phyloP scores from a whole-genome alignment of 2,797 vertebrate genomes.

The Karalla daura region DNA sequence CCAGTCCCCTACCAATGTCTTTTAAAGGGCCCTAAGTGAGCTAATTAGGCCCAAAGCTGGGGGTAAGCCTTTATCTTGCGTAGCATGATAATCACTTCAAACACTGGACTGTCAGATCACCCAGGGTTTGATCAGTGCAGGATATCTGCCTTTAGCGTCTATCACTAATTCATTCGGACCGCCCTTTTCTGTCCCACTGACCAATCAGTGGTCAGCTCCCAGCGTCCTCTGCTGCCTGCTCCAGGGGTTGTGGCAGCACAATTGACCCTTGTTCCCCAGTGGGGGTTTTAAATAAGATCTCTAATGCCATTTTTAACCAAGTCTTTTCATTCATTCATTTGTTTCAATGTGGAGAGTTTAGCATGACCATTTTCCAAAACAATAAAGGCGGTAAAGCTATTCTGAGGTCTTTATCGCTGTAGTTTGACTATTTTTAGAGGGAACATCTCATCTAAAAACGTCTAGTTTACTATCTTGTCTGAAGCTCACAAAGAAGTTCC shows the following conservation, averaged over 20 bases:
- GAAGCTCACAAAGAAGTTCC: conserved; percentile 36
- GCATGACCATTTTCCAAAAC: conserved; percentile 45
- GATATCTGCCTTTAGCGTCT: conserved; percentile 82
- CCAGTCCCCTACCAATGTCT: conserved; percentile 70
- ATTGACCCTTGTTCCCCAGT: conserved; percentile 87
- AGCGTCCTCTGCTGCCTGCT: conserved; percentile 82
- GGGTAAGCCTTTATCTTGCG: conserved; percentile 84
- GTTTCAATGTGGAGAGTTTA: conserved; percentile 34
- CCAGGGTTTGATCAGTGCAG: conserved; percentile 87
- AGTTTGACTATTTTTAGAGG: conserved; percentile 45
- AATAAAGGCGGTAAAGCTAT: conserved; percentile 65
- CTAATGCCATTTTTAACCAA: conserved; percentile 76
- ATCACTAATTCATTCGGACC: conserved; percentile 82
- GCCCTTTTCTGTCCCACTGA: conserved; percentile 67
- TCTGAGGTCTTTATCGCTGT: conserved; percentile 53
- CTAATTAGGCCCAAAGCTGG: conserved; percentile 85
- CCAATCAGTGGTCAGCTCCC: conserved; percentile 76
- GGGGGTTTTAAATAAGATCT: conserved; percentile 82
- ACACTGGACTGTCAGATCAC: conserved; percentile 86
- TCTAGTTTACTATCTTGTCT: conserved; percentile 22
- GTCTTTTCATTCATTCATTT: conserved; percentile 72
- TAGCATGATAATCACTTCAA: conserved; percentile 88
- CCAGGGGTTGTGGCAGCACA: conserved; percentile 84
- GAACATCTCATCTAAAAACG: conserved; percentile 43
- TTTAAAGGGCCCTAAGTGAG: conserved; percentile 85